These are phyloP conservation scores for Nebria ingens DNA, from an alignment of 1,140 invertebrate species.

Conservation along the genomic window DNA sequence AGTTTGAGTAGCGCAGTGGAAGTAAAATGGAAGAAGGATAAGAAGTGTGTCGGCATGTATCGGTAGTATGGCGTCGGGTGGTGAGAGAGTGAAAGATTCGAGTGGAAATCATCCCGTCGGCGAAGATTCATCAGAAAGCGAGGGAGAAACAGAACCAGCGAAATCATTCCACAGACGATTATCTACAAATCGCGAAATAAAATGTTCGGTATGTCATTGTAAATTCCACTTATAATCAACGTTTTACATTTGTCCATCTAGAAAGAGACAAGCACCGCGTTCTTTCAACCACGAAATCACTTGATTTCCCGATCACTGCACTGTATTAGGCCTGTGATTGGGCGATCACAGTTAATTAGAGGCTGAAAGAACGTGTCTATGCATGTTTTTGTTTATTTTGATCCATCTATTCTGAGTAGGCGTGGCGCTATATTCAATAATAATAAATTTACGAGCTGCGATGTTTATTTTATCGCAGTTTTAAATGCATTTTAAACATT, in stretches of 20 bases:
- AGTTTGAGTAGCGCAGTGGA: too few relatives aligned
- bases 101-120: conserved; percentile 25
- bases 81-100: conserved; percentile 26
- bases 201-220: conserved; percentile 44
- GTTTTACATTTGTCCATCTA: conserved; percentile 15
- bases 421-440: conserved; percentile 14
- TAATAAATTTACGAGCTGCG: too few relatives aligned
- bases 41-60: conserved; percentile 32
- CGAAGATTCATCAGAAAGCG: conserved; percentile 52
- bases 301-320: too few relatives aligned
- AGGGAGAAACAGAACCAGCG: conserved; percentile 54
- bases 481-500: too few relatives aligned
- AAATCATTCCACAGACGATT: conserved; percentile 52
- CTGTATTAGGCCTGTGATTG: too few relatives aligned
- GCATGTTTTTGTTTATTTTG: conserved; percentile 24
- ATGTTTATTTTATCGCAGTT: too few relatives aligned
- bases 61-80: conserved; percentile 20
- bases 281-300: not conserved
- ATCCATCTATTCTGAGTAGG: conserved; percentile 20
- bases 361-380: too few relatives aligned
- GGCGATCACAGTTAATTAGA: too few relatives aligned
- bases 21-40: conserved; percentile 13
- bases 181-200: conserved; percentile 53
- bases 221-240: conserved; percentile 8
- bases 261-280: conserved; percentile 10